A percentile compares a stretch with the other conserved stretches of the same genome.
These are phyloP conservation scores for Maconellicoccus hirsutus DNA, from an alignment of 1,140 invertebrate species.

Conservation along the genomic window DNA sequence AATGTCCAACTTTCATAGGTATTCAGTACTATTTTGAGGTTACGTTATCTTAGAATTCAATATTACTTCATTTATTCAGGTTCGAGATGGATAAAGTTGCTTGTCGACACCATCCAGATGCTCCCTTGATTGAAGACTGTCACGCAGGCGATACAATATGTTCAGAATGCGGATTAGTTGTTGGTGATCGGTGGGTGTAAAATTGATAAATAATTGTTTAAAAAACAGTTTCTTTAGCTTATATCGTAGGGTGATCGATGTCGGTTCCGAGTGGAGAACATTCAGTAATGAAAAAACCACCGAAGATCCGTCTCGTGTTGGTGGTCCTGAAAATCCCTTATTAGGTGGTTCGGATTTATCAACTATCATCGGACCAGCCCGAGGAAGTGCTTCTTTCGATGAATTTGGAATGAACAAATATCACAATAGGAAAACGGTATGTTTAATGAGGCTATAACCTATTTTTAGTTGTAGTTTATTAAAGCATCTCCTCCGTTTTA, in stretches of 20 bases:
- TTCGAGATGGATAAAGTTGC: conserved; percentile 12
- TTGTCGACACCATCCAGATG: conserved; percentile 25
- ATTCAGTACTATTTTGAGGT: too few relatives aligned
- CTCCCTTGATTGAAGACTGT: conserved; percentile 27
- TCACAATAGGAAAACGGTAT: conserved; percentile 76
- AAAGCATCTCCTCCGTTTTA: conserved; percentile 31
- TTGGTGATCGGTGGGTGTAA: conserved; percentile 80
- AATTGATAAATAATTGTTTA: conserved; percentile 14
- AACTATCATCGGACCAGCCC: conserved; percentile 88
- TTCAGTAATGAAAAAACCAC: conserved; percentile 93
- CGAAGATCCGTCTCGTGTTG: conserved; percentile 97
- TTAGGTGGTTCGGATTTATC: conserved; percentile 91
- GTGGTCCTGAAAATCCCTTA: conserved; percentile 89
- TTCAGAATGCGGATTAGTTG: conserved; percentile 95
- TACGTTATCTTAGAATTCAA: too few relatives aligned
- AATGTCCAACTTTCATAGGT: not conserved
- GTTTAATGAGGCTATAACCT: conserved; percentile 1
- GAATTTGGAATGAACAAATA: conserved; percentile 82
- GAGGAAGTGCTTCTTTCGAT: conserved; percentile 67
- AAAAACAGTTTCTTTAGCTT: not conserved
- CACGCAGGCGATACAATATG: conserved; percentile 98
- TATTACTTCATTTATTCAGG: too few relatives aligned
- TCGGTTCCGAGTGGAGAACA: conserved; percentile 99
- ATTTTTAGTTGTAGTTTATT: not conserved
- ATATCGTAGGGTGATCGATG: conserved; percentile 69